Evolutionary conservation across 2,888 invertebrate species (phyloP).

Genomic region (Conops quadrifasciatus): DNA sequence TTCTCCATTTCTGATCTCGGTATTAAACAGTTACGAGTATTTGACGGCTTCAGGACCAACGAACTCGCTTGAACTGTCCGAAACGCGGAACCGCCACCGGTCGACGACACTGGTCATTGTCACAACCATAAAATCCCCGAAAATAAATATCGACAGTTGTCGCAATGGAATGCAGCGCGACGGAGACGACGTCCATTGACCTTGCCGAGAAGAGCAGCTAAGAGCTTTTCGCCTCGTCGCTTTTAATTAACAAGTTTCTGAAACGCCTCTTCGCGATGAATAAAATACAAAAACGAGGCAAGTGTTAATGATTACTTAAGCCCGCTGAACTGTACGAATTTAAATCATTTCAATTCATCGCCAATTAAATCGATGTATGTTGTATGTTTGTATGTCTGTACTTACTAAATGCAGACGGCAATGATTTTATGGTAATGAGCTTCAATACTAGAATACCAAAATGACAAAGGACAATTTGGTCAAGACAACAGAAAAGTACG

Average conservation of each 20-base stretch:
- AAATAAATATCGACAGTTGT: not conserved
- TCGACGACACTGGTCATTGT: not conserved
- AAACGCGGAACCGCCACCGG: slow-evolving; percentile 19
- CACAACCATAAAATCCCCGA: not conserved
- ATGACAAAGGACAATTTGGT: no score
- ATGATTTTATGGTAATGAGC: no score
- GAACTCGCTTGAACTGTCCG: slow-evolving; percentile 25
- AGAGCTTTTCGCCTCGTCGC: not conserved
- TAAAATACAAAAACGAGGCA: no score
- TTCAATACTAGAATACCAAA: no score
- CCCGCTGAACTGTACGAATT: not conserved
- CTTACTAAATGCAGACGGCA: no score
- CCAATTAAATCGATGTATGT: not conserved
- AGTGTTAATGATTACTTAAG: no score
- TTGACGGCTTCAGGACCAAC: not conserved
- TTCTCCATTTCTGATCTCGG: not conserved
- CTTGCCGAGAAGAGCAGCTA: not conserved
- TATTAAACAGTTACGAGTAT: slow-evolving; percentile 11
- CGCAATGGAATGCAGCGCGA: not conserved
- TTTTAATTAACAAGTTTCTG: slow-evolving; percentile 7
- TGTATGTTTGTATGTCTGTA: no score
- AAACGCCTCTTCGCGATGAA: no score
- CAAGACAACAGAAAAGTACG: no score
- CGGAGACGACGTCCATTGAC: slow-evolving; percentile 6
- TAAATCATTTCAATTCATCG: not conserved